Percentiles rank a stretch among this genome's conserved stretches.
Conservation (phyloP, 2,113 vertebrate species). For the Bos javanicus region DNA sequence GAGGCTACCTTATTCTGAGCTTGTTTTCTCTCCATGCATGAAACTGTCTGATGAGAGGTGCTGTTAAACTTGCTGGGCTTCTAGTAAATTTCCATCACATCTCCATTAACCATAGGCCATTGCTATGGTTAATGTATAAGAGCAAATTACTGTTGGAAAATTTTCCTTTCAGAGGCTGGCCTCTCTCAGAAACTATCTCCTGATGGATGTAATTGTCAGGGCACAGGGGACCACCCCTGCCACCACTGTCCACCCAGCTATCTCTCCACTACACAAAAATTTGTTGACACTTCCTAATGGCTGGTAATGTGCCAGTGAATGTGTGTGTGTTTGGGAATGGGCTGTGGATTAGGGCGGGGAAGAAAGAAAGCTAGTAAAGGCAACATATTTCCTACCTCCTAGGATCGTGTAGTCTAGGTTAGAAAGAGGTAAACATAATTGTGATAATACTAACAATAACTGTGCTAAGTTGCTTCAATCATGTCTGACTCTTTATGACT, state of each 20-base stretch:
- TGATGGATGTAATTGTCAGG: not conserved
- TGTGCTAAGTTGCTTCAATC: not conserved
- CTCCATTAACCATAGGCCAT: not conserved
- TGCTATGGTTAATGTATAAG: not conserved
- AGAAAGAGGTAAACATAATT: not conserved
- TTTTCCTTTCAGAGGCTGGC: too few species aligned
- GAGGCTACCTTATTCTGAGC: not conserved
- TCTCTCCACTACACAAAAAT: not conserved
- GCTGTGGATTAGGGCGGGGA: not conserved
- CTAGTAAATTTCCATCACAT: not conserved
- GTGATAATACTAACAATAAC: not conserved
- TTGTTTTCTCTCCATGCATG: not conserved
- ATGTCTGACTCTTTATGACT: not conserved
- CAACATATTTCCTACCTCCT: not conserved
- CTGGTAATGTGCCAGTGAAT: not conserved
- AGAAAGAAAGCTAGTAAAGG: not conserved
- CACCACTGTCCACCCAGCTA: not conserved
- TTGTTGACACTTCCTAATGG: not conserved
- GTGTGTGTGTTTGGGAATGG: too few species aligned
- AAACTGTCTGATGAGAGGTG: not conserved
- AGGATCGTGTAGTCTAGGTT: not conserved
- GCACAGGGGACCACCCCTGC: not conserved
- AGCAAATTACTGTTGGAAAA: not conserved
- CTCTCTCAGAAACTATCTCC: not conserved
- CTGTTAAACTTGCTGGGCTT: not conserved